Evolutionary conservation across 2,888 invertebrate species (phyloP), one percentile per base, ranked within the genome.

Genomic region (Hoplodrina blanda): DNA sequence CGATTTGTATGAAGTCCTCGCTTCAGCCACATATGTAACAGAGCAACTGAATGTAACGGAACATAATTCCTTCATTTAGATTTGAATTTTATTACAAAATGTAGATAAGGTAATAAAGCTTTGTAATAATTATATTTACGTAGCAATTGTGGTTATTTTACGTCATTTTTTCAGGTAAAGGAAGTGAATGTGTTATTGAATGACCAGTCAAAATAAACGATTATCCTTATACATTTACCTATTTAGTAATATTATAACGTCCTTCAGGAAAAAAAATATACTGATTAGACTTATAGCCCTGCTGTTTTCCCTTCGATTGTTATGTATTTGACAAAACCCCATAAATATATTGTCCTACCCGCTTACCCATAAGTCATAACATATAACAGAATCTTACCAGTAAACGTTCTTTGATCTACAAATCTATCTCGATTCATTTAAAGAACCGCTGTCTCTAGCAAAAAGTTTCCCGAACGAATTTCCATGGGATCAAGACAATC

Each of bases 401-500:
- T 49, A 46, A n/a, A 37, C 8, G 11, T 56, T 65, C 50, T 73
- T 77, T 69, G 55, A 73, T 68, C n/a, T 53, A 33, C n/a, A 49
- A 70, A 60, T 52, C 15, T 46, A 60, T 65, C 52, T 33, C 8
- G 25, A 56, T 44, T 56, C 8, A 61, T 67, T 19, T 60, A 11
- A 61, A 61, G 17, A 61, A 64, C 33, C 37, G 6, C 17, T 49
- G 64, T 62, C 63, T 56, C 30, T 19, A 65, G 8, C 1, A 50
- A 71, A 71, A 57, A 70, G 59, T 66, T 78, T 63, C 66, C 64
- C 66, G 50, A 71, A 69, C 62, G 68, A 78, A 81, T 85, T 85
- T 82, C 80, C 69, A 82, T 81, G 75, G 65, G 77, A 80, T 72
- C 68, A 77, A 85, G 79, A 87, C 86, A 85, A 84, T 84, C 80